Percentiles rank a stretch among this genome's conserved stretches.
These are phyloP conservation scores for Acleris cristana DNA, from an alignment of 2,888 invertebrate genomes.

Conservation along the genomic window DNA sequence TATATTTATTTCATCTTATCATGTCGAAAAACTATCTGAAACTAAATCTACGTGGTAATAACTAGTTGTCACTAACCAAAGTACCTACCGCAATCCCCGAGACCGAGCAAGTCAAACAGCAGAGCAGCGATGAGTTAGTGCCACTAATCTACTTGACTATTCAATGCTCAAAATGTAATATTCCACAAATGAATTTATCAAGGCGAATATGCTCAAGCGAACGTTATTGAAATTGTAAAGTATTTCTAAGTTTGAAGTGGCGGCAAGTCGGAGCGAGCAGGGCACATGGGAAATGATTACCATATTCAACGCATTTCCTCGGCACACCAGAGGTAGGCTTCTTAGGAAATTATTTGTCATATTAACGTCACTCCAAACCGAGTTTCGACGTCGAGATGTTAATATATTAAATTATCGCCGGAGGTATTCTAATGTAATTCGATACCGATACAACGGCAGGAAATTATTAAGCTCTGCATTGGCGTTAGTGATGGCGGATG, in stretches of 20 bases:
- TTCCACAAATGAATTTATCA: slow-evolving; percentile 36
- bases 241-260: slow-evolving; percentile 66
- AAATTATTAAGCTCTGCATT: slow-evolving; percentile 32
- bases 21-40: too few species aligned
- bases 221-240: slow-evolving; percentile 53
- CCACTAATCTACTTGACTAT: slow-evolving; percentile 32
- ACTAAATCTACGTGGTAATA: not conserved
- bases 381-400: slow-evolving; percentile 69
- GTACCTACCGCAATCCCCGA: not conserved
- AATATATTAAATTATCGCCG: slow-evolving; percentile 74
- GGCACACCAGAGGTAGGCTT: slow-evolving; percentile 65
- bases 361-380: slow-evolving; percentile 76
- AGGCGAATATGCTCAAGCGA: slow-evolving; percentile 25
- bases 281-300: slow-evolving; percentile 75
- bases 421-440: slow-evolving; percentile 59
- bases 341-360: slow-evolving; percentile 80
- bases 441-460: slow-evolving; percentile 51
- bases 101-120: slow-evolving; percentile 15
- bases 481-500: slow-evolving; percentile 16
- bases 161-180: slow-evolving; percentile 34
- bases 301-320: slow-evolving; percentile 77
- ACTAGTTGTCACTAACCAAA: not conserved
- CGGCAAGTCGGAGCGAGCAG: slow-evolving; percentile 52
- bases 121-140: slow-evolving; percentile 11
- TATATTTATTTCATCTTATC: too few species aligned